These are phyloP conservation scores for Tipula vernalis DNA, from an alignment of 2,888 invertebrate genomes.

Conservation along the genomic window DNA sequence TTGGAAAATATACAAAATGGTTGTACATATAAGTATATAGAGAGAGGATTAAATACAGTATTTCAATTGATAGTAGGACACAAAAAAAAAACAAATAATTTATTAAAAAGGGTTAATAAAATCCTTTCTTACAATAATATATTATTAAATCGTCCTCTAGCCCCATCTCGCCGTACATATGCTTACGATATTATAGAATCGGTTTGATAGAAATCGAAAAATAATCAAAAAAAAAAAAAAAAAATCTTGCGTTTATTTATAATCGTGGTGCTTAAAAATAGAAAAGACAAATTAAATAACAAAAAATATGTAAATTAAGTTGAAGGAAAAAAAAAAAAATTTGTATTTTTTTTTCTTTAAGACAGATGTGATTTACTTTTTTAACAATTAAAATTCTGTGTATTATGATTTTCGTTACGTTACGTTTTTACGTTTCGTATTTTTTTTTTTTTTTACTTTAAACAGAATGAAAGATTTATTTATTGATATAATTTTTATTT, in stretches of 20 bases:
- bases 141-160: background rate
- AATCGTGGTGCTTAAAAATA: background rate
- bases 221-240: background rate
- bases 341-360: background rate
- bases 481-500: conserved; percentile 4
- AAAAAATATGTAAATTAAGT: background rate
- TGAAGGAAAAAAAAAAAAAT: background rate
- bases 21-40: background rate
- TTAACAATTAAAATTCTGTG: background rate
- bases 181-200: background rate
- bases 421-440: background rate
- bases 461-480: background rate
- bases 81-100: background rate
- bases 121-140: background rate
- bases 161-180: background rate
- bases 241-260: background rate
- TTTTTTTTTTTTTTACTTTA: background rate
- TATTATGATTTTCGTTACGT: background rate
- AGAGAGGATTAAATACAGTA: background rate
- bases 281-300: background rate
- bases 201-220: background rate
- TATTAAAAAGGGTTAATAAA: background rate
- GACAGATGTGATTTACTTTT: conserved; percentile 4
- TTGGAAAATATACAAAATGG: background rate
- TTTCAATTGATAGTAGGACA: background rate